Evolutionary conservation across 2,888 invertebrate species (phyloP), one percentile per base, ranked within the genome.

Genomic region (Erebia palarica): DNA sequence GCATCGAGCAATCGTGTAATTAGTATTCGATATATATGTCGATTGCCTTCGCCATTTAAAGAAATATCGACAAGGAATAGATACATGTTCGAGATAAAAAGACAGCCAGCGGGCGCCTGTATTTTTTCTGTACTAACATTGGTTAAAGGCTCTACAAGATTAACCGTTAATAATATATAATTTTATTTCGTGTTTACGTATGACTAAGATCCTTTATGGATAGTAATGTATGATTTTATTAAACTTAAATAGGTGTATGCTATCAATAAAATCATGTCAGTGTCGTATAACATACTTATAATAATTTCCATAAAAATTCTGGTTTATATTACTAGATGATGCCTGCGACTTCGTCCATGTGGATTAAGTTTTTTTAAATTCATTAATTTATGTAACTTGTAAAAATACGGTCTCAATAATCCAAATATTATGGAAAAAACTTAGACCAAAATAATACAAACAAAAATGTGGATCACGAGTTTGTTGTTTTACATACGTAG

Each of bases 31-130:
- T 72, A 65, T 49, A 47, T 13, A 69, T 58, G 74, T 73, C 65
- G 74, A 70, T 71, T 75, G 67, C 74, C 74, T 73, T 76, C 66
- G 68, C 71, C 73, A 69, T 74, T 69, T 72, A 70, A 61, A 72
- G 74, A 71, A 57, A 70, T 66, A 51, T 51, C 58, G 68, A 65
- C 71, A 55, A 71, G 68, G 71, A 73, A 67, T 71, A 67, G 71
- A 66, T 73, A 61, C 63, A 21, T 47, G 58, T 66, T 69, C 3
- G 11, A 63, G 69, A 66, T 64, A 69, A 73, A 59, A 65, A 61
- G 27, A 49, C 47, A 21, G 58, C 58, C 21, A 27, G 11, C 47
- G 59, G 58, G 67, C 67, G 58, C 66, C 58, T 47, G 14, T 11
- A 27, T 67, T 67, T 53, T 58, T 36, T 36, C 36, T 36, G 36